These are phyloP conservation scores for Prunella strophiata DNA, from an alignment of 2,797 vertebrate species.

Conservation along the genomic window DNA sequence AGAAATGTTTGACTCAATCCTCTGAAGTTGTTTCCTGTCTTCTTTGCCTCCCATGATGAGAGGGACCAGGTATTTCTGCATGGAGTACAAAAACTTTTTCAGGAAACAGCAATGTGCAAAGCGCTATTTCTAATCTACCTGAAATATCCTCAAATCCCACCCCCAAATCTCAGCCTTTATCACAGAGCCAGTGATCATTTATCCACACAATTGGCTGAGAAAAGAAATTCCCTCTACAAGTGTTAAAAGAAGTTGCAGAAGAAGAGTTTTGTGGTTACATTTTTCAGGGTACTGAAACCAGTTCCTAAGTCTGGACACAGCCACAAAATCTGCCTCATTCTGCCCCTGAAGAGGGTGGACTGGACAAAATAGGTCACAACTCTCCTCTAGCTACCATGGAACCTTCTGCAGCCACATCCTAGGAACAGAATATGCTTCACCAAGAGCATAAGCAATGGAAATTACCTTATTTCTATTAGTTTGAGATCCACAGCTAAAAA, in stretches of 20 bases:
- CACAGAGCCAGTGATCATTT: not conserved
- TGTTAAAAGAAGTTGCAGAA: not conserved
- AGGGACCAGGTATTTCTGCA: conserved; percentile 97
- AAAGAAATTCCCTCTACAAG: not conserved
- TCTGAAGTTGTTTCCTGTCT: conserved; percentile 98
- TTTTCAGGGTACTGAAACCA: not conserved
- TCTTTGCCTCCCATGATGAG: conserved; percentile 94
- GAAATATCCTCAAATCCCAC: not conserved
- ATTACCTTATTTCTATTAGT: not conserved
- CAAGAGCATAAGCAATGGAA: not conserved
- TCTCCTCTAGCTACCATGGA: not conserved
- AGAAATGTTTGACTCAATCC: conserved; percentile 93
- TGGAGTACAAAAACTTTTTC: conserved; percentile 42
- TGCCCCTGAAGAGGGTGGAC: not conserved
- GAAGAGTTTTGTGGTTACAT: not conserved
- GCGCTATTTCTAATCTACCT: not conserved
- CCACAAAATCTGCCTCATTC: not conserved
- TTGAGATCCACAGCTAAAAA: not conserved
- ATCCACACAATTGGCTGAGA: not conserved
- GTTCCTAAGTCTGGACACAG: not conserved
- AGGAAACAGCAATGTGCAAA: not conserved
- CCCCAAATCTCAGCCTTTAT: not conserved
- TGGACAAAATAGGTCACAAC: not conserved
- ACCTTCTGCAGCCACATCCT: not conserved
- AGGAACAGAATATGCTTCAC: not conserved